Base-by-base conservation (phyloP, 1,140 invertebrate species). In the Drosophila pruinosa region DNA sequence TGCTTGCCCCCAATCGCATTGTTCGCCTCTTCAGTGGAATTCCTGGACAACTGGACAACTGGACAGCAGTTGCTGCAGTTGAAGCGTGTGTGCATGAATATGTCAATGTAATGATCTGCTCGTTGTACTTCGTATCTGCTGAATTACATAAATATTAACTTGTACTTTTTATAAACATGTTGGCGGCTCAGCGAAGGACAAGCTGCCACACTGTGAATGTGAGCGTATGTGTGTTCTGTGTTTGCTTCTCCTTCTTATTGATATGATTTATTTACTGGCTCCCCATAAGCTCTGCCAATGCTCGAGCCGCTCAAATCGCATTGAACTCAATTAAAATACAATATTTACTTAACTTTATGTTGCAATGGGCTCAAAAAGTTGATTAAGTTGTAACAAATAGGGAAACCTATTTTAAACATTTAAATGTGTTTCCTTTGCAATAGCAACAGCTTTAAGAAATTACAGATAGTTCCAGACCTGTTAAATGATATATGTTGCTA, bases 91-190 rank as follows among this genome's bases (percentile, higher is more conserved):
- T 54, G 63, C 80, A 72, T 85, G 81, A 86, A 86, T 86, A 86
- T 86, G 76, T 86, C 80, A 85, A 85, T 86, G 80, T 85, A 85
- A 85, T 85, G 80, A 86, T 86, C 81, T 86, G 47, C 26, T 58
- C 26, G 52, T 59, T 57, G 53, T 75, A 47, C 61, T 62, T 62
- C 56, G 76, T 62, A 74, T 86, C 76, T 67, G 57, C 79, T 69
- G 80, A 70, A 86, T 85, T 85, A 85, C 81, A 85, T 85, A 85
- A 85, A 85, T 85, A 85, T 85, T 85, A 85, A 85, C 80, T 85
- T 85, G 80, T 85, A 85, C 81, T 85, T 85, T 85, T 85, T 86
- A 85, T 81, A 85, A 85, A 85, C 80, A 85, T 81, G 80, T 85
- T 72, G 67, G 75, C 63, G 21, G 22, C 50, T 24, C 63, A 19